Base-by-base conservation (phyloP, 2,797 vertebrate genomes). In the Poecilia picta region DNA sequence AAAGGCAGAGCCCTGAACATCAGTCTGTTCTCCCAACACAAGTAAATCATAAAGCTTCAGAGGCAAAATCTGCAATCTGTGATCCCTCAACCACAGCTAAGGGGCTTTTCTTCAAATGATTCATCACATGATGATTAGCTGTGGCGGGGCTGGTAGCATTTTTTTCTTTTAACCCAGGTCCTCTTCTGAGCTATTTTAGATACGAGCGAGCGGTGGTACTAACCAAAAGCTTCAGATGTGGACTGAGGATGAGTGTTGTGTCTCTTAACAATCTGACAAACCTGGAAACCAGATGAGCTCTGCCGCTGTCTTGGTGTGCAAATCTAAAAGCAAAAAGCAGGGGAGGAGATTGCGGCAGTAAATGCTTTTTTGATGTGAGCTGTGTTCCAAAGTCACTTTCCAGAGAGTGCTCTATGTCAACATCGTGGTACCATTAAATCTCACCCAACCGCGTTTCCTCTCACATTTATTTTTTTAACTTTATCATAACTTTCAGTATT, bases 41-140 rank as follows among this genome's bases (percentile, higher is more conserved):
- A 77, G 75, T 84, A 92, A 92, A 91, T 91, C 87, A 89, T 79
- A 68, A 76, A 76, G 87, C 86, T 88, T 84, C 81, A 74, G 74
- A 74, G 82, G 80, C 75, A 49, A 83, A 78, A 88, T 81, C 82
- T 83, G 84, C 87, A 87, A 89, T 92, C 86, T 91, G 85, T 80
- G 87, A 91, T 90, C 72, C 81, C 81, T 88, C 84, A 88, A 89
- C 93, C 92, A 83, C 92, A 93, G 90, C 89, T 88, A 76, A 70
- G 92, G 86, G 90, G 88, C 84, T 91, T 79, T 20, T 72, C 76
- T 91, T 92, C 87, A 89, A 92, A 92, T 94, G 92, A 94, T 92
- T 95, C 93, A 94, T 94, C 94, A 91, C 93, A 91, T 55, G 89
- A 85, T 94, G 90, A 93, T 94, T 94, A 87, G 92, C 59, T 92